phyloP scores from a whole-genome alignment of 2,888 invertebrate species.

The Mesorhabditis sp. region DNA sequence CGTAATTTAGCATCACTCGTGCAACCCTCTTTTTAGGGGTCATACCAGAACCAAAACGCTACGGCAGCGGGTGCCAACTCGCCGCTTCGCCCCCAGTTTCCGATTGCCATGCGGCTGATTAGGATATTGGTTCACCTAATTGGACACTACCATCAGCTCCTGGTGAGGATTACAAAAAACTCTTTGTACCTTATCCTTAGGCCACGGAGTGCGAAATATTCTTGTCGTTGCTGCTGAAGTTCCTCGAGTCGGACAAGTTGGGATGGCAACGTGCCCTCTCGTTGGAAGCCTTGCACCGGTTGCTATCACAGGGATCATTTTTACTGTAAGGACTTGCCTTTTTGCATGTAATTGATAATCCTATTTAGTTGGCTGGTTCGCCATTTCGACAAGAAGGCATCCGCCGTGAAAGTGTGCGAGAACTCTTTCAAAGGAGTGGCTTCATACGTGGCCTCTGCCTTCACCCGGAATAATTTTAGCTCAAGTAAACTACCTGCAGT shows the following conservation, averaged over 20 bases:
- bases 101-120: constrained; percentile 88
- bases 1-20: constrained; percentile 28
- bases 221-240: constrained; percentile 89
- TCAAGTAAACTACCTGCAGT: not conserved
- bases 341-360: not conserved
- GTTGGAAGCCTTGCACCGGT: constrained; percentile 88
- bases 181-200: constrained; percentile 14
- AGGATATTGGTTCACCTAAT: constrained; percentile 87
- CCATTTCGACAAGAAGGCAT: not conserved
- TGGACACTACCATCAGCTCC: constrained; percentile 67
- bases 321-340: not conserved
- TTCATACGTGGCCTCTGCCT: constrained; percentile 2
- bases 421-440: constrained; percentile 5
- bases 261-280: constrained; percentile 92
- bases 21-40: not conserved
- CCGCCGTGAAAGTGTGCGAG: constrained; percentile 2
- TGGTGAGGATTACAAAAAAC: constrained; percentile 25
- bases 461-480: not conserved
- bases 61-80: not conserved
- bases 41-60: not conserved
- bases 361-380: not conserved
- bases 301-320: constrained; percentile 65
- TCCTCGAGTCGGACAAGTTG: constrained; percentile 92
- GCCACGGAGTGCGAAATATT: constrained; percentile 98
- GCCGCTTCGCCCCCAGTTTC: constrained; percentile 74